phyloP scores from a whole-genome alignment of 2,113 vertebrate species.

The Chloropsis cyanopogon region DNA sequence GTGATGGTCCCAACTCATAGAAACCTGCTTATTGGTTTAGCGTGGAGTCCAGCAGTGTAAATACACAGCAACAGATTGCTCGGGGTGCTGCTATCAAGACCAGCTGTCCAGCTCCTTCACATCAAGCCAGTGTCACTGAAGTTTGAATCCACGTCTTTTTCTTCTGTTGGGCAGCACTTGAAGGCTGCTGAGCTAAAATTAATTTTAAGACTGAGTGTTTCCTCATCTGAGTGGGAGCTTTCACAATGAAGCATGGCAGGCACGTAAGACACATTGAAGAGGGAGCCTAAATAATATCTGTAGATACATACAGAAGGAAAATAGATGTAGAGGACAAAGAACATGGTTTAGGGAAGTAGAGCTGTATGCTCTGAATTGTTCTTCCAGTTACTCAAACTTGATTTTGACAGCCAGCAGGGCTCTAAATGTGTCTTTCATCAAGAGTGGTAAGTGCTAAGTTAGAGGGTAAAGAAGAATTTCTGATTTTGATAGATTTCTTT shows the following conservation, averaged over 20 bases:
- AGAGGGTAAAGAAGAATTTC: neutral
- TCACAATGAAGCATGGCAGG: neutral
- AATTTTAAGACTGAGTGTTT: neutral
- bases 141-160: neutral
- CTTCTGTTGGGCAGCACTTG: neutral
- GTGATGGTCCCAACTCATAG: neutral
- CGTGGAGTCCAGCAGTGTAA: neutral
- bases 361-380: neutral
- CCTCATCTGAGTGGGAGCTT: neutral
- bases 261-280: neutral
- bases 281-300: neutral
- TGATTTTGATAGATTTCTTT: neutral
- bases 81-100: neutral
- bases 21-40: neutral
- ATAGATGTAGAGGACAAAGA: neutral
- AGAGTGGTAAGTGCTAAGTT: neutral
- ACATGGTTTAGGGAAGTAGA: neutral
- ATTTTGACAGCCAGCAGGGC: neutral
- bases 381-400: neutral
- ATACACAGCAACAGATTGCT: neutral
- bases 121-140: neutral
- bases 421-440: neutral
- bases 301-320: neutral
- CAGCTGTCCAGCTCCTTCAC: neutral
- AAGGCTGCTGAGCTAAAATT: neutral